Evolutionary conservation across 37 sponge, comb jelly and placozoan species (phyloP), one percentile per base, ranked within the genome.

Genomic region (Beroe forskalii): DNA sequence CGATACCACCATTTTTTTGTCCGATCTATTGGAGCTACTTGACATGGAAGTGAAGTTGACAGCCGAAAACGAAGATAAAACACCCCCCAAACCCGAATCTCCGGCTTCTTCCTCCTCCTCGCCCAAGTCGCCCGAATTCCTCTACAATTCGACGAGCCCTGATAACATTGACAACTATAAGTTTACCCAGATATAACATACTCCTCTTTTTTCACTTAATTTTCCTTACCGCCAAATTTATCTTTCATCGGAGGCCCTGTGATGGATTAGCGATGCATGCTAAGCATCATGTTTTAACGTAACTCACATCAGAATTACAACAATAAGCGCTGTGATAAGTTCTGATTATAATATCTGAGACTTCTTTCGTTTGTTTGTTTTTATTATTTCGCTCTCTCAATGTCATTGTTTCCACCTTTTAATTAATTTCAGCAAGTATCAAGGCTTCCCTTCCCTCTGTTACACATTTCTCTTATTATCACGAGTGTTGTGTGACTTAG

Each of bases 111-210:
- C 55, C 44, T 25, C 86, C 55, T 80, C 86, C 55, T 80, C 86
- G 4, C 44, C 86, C 55, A 80, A 69, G 72, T 69, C 72, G 28
- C 72, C 72, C 27, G 72, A 69, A 32, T 69, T 69, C 38, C 72
- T 69, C 38, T 69, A 69, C 72, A 69, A 27, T 32, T 32, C 72
- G 19, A 32, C 72, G 1, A 35, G 37, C 19, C 72, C 32, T 37
- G 72, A 69, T 19, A 69, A 19, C 19, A 19, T 69, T 36, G 72
- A 69, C 33, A 32, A 69, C 32, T 69, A 37, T 69, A 69, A 69
- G 72, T 69, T 48, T 48, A 6, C 55, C 6, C 55, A 48, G n/a
- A n/a, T n/a, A n/a, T n/a, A n/a, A n/a, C n/a, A n/a, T n/a, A n/a
- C n/a, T n/a, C n/a, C n/a, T n/a, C n/a, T n/a, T n/a, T n/a, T n/a